Evolutionary conservation across 2,113 vertebrate species (phyloP).

Genomic region (Ptilonorhynchus violaceus): DNA sequence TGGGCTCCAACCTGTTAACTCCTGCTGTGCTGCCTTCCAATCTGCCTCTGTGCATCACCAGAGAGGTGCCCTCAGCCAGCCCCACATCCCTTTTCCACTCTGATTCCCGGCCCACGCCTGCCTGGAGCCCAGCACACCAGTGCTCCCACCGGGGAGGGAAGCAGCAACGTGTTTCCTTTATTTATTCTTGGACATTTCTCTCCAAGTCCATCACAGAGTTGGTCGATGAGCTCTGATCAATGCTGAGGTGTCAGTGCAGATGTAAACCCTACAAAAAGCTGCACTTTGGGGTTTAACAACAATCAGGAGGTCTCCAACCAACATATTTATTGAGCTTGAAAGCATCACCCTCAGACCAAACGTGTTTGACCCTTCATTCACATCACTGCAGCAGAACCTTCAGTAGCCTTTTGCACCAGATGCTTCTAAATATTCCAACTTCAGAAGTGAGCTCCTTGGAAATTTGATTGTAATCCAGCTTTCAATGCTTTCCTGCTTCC

Average conservation of each 20-base stretch:
- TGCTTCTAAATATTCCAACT: not conserved
- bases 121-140: not conserved
- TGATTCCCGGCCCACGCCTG: not conserved
- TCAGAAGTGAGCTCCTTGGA: not conserved
- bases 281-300: not conserved
- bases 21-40: not conserved
- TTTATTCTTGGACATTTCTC: slow-evolving; percentile 15
- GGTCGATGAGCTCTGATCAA: not conserved
- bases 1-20: not conserved
- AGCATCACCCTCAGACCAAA: not conserved
- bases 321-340: not conserved
- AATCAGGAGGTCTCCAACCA: not conserved
- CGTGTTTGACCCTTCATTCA: not conserved
- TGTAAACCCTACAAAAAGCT: slow-evolving; percentile 1
- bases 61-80: not conserved
- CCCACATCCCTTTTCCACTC: not conserved
- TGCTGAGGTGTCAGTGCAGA: not conserved
- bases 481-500: not conserved
- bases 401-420: not conserved
- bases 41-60: not conserved
- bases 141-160: not conserved
- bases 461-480: not conserved
- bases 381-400: not conserved
- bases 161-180: not conserved
- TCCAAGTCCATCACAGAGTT: not conserved